These are phyloP conservation scores for Lottia scabra DNA, from an alignment of 2,888 invertebrate genomes.

Conservation along the genomic window DNA sequence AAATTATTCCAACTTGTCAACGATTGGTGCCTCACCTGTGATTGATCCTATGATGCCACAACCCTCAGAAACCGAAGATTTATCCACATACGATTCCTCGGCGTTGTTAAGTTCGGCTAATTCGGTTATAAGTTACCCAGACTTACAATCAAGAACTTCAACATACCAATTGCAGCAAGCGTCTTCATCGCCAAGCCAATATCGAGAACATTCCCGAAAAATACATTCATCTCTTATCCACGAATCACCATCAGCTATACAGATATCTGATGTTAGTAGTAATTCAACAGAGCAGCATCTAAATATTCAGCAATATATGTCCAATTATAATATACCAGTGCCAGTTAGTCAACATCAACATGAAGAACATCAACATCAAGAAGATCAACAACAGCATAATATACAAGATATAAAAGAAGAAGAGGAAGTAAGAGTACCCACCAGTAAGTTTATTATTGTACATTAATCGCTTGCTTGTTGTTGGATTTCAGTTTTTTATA, in stretches of 20 bases:
- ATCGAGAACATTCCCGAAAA: neutral
- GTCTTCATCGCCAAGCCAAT: neutral
- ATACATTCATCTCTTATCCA: neutral
- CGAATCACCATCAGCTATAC: neutral
- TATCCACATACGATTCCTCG: constrained; percentile 13
- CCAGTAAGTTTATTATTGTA: neutral
- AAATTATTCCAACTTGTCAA: neutral
- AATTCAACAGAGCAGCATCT: neutral
- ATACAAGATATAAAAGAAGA: neutral
- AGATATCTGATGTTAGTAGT: neutral
- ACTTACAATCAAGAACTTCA: neutral
- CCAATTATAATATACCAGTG: neutral
- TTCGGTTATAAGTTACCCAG: neutral
- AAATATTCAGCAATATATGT: neutral
- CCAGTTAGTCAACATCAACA: neutral
- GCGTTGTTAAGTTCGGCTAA: neutral
- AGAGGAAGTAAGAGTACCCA: neutral
- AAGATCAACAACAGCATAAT: neutral
- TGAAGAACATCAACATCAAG: neutral
- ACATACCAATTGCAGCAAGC: neutral
- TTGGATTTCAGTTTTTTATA: no score
- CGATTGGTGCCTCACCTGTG: neutral
- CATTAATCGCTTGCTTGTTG: no score
- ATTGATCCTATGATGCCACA: constrained; percentile 22
- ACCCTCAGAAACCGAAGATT: constrained; percentile 12